A percentile compares a stretch with the other conserved stretches of the same genome.
Conservation (phyloP, 23 tunicate genomes). For the Corella eumyota region DNA sequence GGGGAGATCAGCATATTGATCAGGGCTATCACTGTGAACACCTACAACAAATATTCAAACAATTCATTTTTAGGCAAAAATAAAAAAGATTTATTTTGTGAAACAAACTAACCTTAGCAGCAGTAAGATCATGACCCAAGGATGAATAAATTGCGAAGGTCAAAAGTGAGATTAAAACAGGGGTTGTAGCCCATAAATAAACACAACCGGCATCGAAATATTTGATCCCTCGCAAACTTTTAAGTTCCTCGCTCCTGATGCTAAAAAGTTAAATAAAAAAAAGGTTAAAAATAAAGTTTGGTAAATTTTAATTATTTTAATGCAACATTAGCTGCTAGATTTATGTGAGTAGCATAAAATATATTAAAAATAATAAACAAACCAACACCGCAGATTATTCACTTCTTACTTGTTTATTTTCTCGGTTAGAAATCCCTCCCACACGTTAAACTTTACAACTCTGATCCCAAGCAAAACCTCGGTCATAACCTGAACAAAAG, state of each 20-base stretch:
- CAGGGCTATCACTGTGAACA: conserved; percentile 84
- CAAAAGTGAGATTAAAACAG: conserved; percentile 78
- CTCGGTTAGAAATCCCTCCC: conserved; percentile 57
- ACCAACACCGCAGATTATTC: background rate
- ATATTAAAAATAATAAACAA: background rate
- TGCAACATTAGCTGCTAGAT: too few relatives aligned
- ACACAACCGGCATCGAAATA: conserved; percentile 98
- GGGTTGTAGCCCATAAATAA: conserved; percentile 98
- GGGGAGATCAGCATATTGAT: conserved; percentile 96
- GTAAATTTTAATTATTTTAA: too few relatives aligned
- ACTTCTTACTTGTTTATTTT: conserved; percentile 38
- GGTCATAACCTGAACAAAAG: conserved; percentile 56
- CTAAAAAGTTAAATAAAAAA: conserved; percentile 28
- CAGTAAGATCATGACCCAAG: conserved; percentile 61
- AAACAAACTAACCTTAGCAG: conserved; percentile 55
- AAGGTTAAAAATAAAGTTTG: too few relatives aligned
- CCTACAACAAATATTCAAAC: conserved; percentile 16
- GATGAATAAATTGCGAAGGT: conserved; percentile 68
- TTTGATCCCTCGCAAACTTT: conserved; percentile 65
- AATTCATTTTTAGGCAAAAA: conserved; percentile 1
- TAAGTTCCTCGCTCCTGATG: conserved; percentile 57
- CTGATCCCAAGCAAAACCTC: conserved; percentile 71
- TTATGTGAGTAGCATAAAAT: too few relatives aligned
- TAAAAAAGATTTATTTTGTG: background rate
- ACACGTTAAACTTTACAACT: conserved; percentile 67